phyloP scores from a whole-genome alignment of 2,113 vertebrate genomes.

The Dinomys branickii region DNA sequence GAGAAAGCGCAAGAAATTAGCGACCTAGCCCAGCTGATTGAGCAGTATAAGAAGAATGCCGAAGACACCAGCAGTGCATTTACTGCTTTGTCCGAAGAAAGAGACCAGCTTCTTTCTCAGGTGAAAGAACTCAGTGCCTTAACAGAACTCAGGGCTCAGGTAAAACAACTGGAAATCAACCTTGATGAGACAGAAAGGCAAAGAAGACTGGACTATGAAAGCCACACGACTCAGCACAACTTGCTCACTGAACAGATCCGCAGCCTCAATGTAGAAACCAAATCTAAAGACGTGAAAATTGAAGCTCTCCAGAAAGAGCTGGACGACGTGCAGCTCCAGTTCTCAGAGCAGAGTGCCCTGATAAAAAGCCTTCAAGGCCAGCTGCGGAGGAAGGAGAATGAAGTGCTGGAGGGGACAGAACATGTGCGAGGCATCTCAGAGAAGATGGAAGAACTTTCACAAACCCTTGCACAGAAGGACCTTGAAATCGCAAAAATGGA shows the following conservation, averaged over 20 bases:
- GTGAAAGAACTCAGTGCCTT: conserved; percentile 76
- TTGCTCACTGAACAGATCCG: conserved; percentile 91
- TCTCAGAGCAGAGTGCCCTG: conserved; percentile 87
- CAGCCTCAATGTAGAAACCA: conserved; percentile 87
- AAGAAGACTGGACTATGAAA: conserved; percentile 84
- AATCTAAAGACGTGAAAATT: conserved; percentile 91
- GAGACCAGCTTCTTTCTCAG: conserved; percentile 85
- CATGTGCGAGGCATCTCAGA: conserved; percentile 82
- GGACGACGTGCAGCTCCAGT: conserved; percentile 83
- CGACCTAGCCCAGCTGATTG: conserved; percentile 83
- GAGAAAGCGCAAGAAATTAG: conserved; percentile 87
- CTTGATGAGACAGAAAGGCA: conserved; percentile 84
- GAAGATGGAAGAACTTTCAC: conserved; percentile 87
- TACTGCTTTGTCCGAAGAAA: conserved; percentile 83
- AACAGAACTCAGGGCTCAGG: conserved; percentile 82
- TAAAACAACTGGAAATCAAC: conserved; percentile 84
- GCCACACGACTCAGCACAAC: conserved; percentile 79
- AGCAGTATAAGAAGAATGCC: conserved; percentile 87
- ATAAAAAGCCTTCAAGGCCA: conserved; percentile 87
- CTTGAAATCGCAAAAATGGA: conserved; percentile 81
- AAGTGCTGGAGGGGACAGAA: conserved; percentile 84
- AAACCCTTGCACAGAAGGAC: conserved; percentile 80
- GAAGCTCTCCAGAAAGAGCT: conserved; percentile 90
- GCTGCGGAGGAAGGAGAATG: conserved; percentile 86
- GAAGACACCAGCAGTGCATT: conserved; percentile 78